Percentiles rank a stretch among this genome's conserved stretches.
These are phyloP conservation scores for Protobothrops mucrosquamatus DNA, from an alignment of 2,113 vertebrate genomes.

Conservation along the genomic window DNA sequence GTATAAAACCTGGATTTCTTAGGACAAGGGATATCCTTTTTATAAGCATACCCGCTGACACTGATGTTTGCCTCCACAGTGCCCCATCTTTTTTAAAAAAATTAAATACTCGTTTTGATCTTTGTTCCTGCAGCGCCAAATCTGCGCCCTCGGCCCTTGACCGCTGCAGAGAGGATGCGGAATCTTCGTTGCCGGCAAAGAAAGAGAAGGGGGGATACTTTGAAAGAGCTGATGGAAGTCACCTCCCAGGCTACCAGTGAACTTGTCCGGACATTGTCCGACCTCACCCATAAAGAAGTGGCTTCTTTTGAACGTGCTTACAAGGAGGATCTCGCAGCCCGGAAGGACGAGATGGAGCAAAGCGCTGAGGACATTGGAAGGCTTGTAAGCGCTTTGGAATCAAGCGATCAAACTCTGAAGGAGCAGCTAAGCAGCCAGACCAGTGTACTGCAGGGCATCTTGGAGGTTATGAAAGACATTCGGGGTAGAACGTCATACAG, in stretches of 20 bases:
- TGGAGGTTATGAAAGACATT: slow-evolving; percentile 35
- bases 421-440: slow-evolving; percentile 33
- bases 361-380: slow-evolving; percentile 27
- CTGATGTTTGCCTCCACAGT: background rate
- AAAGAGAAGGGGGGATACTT: slow-evolving; percentile 23
- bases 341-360: slow-evolving; percentile 30
- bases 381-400: slow-evolving; percentile 14
- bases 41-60: background rate
- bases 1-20: background rate
- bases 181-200: slow-evolving; percentile 30
- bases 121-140: slow-evolving; percentile 6
- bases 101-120: background rate
- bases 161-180: slow-evolving; percentile 8
- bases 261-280: slow-evolving; percentile 26
- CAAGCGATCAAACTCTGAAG: slow-evolving; percentile 24
- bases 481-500: slow-evolving; percentile 25
- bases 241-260: slow-evolving; percentile 29
- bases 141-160: slow-evolving; percentile 18
- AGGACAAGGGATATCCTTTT: no score
- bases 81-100: no score
- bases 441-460: slow-evolving; percentile 17
- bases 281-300: slow-evolving; percentile 25
- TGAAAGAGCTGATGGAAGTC: slow-evolving; percentile 33
- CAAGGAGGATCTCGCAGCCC: slow-evolving; percentile 9
- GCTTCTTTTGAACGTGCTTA: slow-evolving; percentile 29